Conservation (phyloP, 2,113 vertebrate species). For the Martes martes region DNA sequence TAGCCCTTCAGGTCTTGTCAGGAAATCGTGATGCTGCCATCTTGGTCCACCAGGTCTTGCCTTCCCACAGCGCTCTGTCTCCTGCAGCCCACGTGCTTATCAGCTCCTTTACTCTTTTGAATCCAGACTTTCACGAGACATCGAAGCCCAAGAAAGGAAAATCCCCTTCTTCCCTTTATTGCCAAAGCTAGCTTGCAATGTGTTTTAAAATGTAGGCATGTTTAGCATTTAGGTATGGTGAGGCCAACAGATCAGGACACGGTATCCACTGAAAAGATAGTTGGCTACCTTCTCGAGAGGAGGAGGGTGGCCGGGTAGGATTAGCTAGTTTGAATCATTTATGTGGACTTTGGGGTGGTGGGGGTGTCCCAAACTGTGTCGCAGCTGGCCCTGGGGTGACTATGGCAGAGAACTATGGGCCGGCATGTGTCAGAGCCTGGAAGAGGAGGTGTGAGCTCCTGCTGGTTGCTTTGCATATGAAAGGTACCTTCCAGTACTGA, state of each 20-base stretch:
- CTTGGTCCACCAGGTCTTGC: accelerated
- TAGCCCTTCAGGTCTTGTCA: neutral
- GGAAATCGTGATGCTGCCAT: neutral
- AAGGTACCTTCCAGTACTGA: neutral
- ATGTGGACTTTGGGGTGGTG: neutral
- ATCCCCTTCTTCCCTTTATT: neutral
- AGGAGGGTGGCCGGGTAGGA: neutral
- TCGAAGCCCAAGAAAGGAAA: neutral
- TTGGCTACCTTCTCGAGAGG: no score
- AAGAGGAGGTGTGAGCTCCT: neutral
- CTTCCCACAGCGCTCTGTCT: neutral
- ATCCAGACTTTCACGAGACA: neutral
- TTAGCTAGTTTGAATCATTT: neutral
- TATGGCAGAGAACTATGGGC: neutral
- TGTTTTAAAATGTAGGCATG: neutral
- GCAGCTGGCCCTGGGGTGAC: neutral
- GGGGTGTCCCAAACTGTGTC: no score
- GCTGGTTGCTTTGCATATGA: neutral
- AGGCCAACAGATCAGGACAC: neutral
- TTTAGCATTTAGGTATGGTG: neutral
- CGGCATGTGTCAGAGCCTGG: neutral
- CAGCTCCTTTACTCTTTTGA: neutral
- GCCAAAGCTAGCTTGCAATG: neutral
- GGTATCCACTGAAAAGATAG: neutral
- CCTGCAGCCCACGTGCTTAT: neutral